Evolutionary conservation across 2,113 vertebrate genomes (phyloP).

Genomic region (Accipiter cooperii): DNA sequence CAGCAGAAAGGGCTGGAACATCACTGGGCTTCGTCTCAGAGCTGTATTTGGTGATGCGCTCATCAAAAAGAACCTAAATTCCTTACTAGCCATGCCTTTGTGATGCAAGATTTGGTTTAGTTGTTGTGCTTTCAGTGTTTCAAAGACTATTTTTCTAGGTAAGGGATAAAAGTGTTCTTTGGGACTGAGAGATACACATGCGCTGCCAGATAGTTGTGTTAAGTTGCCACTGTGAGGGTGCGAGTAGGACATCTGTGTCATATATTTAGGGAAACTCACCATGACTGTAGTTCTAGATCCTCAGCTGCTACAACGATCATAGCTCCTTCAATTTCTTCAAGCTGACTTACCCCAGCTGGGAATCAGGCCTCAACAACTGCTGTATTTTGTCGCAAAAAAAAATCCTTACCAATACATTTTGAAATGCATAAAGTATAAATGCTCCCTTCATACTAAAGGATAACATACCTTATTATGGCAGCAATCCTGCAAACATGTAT

Average conservation of each 20-base stretch:
- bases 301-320: not conserved
- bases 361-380: not conserved
- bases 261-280: not conserved
- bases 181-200: not conserved
- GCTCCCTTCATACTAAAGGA: not conserved
- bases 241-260: not conserved
- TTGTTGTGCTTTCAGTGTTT: not conserved
- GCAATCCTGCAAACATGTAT: not conserved
- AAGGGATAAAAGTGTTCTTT: not conserved
- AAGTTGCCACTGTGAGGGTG: not conserved
- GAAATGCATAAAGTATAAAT: not conserved
- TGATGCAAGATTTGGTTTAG: not conserved
- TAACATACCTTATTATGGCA: not conserved
- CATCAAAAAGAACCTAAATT: not conserved
- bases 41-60: not conserved
- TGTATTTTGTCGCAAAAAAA: not conserved
- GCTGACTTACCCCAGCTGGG: not conserved
- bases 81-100: fast-evolving
- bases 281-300: not conserved
- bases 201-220: not conserved
- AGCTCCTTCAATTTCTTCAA: not conserved
- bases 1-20: not conserved
- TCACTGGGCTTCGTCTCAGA: not conserved
- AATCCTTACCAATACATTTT: not conserved
- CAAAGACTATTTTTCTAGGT: not conserved